phyloP scores from a whole-genome alignment of 2,888 invertebrate genomes.

The Willowsia nigromaculata region DNA sequence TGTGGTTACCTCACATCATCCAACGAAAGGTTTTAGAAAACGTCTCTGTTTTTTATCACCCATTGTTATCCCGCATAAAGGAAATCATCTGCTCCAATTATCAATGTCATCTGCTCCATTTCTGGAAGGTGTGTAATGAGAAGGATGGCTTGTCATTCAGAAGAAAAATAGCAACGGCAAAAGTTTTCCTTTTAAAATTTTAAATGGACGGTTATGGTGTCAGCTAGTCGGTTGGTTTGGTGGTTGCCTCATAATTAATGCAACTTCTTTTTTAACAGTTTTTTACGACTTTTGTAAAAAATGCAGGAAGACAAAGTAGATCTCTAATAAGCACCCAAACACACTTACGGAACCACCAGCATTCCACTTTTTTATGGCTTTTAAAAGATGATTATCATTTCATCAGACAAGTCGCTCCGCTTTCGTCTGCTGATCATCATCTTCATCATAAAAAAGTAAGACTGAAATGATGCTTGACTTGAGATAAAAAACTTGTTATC shows the following conservation, averaged over 20 bases:
- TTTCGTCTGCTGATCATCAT: not conserved
- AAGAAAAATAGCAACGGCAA: conserved; percentile 1
- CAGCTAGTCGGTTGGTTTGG: not conserved
- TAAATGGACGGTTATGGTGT: not conserved
- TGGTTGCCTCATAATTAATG: not conserved
- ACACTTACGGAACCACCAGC: too few relatives aligned
- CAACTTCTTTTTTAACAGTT: not conserved
- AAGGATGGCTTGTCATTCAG: not conserved
- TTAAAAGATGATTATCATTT: conserved; percentile 23
- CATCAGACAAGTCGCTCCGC: not conserved
- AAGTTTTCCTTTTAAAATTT: not conserved
- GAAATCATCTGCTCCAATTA: not conserved
- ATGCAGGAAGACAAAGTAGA: not conserved
- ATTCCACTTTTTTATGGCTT: not conserved
- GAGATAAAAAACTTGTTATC: not conserved
- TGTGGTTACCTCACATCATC: not conserved
- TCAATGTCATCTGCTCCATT: not conserved
- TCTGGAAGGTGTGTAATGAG: not conserved
- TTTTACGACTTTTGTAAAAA: not conserved
- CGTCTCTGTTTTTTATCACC: conserved; percentile 11
- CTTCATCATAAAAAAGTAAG: not conserved
- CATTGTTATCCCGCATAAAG: conserved; percentile 11
- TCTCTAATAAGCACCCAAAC: not conserved
- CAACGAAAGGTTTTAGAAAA: not conserved
- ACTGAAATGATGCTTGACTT: not conserved